Conservation (phyloP, 1,140 invertebrate species). For the Apis mellifera region Amel_HAv3.1 CM009931.2:4649501-4650000, state of each 20-base stretch:
- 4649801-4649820: slow-evolving; percentile 57
- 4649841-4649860: not conserved
- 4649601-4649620: not conserved
- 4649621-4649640: not conserved
- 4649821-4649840: slow-evolving; percentile 76
- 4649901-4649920: slow-evolving; percentile 81
- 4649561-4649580: not conserved
- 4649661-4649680: slow-evolving; percentile 52
- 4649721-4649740: slow-evolving; percentile 71
- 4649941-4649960: slow-evolving; percentile 78
- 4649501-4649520: too few species aligned
- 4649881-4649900: slow-evolving; percentile 72
- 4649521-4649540: too few species aligned
- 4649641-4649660: slow-evolving; percentile 50
- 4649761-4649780: slow-evolving; percentile 68
- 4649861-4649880: slow-evolving; percentile 65
- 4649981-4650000: slow-evolving; percentile 39
- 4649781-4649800: slow-evolving; percentile 55
- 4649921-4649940: slow-evolving; percentile 81
- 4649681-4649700: slow-evolving; percentile 45
- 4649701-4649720: slow-evolving; percentile 68
- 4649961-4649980: slow-evolving; percentile 53
- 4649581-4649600: not conserved
- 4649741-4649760: slow-evolving; percentile 74
- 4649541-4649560: not conserved